Evolutionary conservation across 2,113 vertebrate genomes (phyloP), one percentile per base, ranked within the genome.

Genomic region (Dicaeum eximium): DNA sequence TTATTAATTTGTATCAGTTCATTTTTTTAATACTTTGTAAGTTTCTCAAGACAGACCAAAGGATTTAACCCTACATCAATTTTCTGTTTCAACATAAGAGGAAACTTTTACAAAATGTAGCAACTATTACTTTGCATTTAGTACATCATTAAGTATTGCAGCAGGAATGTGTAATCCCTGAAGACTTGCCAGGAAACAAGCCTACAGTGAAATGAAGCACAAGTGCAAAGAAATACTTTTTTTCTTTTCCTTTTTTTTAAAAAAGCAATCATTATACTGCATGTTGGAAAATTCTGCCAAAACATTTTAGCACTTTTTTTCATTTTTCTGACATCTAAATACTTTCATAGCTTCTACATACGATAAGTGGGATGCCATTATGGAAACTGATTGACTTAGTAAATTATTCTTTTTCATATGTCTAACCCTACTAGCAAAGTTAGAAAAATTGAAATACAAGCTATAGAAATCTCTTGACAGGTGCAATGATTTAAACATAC

Each of bases 401-500:
- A 96, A 92, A 92, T 96, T 94, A 93, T 94, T 96, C 94, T 97
- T 96, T 97, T 92, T 95, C 95, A 82, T 90, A 67, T 11, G 3
- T 95, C 88, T 96, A 92, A 95, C 92, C 90, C 64, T 67, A 80
- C 88, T 53, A 92, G 95, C 42, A 71, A 96, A 96, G 93, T 93
- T 93, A 92, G 86, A 95, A 77, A 95, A 95, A 95, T 85, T 89
- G 93, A 87, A 96, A 72, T 93, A 94, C 77, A 86, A 93, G 88
- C 95, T 95, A 96, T 97, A 97, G 94, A 96, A 97, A 95, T 95
- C 89, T 83, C 93, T 95, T 97, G 96, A 97, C 96, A 97, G 95
- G 95, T 96, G 95, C 90, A 96, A 67, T 96, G 90, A 96, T 94
- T 96, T 97, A 93, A 96, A 84, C 95, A 96, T 94, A 94, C 92